These are phyloP conservation scores for Pterois miles DNA, from an alignment of 2,797 vertebrate genomes.

Conservation along the genomic window DNA sequence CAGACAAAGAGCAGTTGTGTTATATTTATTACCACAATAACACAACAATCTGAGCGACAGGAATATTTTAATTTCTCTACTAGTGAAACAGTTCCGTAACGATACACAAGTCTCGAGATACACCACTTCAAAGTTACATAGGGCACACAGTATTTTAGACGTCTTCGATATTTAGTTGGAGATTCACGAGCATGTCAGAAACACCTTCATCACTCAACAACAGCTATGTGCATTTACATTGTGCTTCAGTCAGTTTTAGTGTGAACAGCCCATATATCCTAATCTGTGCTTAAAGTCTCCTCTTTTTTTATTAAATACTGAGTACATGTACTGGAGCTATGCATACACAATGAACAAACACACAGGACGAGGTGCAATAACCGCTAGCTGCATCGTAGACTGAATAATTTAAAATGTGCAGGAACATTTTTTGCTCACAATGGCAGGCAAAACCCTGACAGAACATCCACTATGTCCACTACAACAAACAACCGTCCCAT, in stretches of 20 bases:
- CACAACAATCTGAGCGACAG: constrained; percentile 60
- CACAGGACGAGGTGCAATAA: constrained; percentile 38
- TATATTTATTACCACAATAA: constrained; percentile 72
- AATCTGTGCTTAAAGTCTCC: constrained; percentile 43
- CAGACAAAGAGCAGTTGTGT: constrained; percentile 24
- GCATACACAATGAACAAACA: constrained; percentile 46
- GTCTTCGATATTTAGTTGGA: constrained; percentile 34
- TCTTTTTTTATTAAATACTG: constrained; percentile 12
- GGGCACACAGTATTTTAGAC: constrained; percentile 37
- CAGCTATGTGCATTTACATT: constrained; percentile 61
- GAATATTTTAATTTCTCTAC: constrained; percentile 42
- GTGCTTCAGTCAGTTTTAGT: constrained; percentile 56
- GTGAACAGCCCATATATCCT: constrained; percentile 34
- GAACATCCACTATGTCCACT: constrained; percentile 36
- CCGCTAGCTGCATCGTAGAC: constrained; percentile 4
- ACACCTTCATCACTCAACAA: constrained; percentile 51
- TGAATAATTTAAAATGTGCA: constrained; percentile 38
- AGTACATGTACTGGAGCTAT: constrained; percentile 34
- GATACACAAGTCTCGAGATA: constrained; percentile 49
- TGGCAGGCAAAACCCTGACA: constrained; percentile 25
- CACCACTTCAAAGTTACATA: constrained; percentile 50
- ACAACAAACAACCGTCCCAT: constrained; percentile 49
- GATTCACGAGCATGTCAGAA: constrained; percentile 51
- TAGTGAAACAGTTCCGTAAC: constrained; percentile 39
- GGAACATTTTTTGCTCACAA: constrained; percentile 38